Conservation (phyloP, 1,140 invertebrate species). For the Drosophila oshimai region DNA sequence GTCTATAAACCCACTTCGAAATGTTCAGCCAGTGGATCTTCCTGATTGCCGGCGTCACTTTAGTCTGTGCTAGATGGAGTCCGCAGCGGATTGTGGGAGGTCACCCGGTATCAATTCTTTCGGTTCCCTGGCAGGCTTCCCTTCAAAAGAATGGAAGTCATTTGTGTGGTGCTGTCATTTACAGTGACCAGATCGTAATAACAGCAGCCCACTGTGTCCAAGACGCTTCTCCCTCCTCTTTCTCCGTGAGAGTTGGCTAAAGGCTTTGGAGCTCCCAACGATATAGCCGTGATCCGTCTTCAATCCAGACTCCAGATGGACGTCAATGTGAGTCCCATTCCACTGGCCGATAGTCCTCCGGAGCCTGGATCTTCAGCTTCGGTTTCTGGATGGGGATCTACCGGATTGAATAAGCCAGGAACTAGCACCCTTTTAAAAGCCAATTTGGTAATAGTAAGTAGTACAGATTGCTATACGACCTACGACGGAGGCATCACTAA, state of each 20-base stretch:
- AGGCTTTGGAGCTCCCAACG: not conserved
- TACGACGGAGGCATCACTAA: not conserved
- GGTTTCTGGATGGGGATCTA: not conserved
- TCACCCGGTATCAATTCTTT: not conserved
- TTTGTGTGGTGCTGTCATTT: slow-evolving; percentile 1
- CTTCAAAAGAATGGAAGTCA: not conserved
- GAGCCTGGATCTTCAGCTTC: slow-evolving; percentile 21
- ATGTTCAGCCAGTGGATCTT: not conserved
- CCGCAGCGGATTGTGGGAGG: slow-evolving; percentile 2
- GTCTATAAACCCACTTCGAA: not conserved
- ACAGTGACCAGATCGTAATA: not conserved
- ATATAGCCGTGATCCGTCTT: slow-evolving; percentile 49
- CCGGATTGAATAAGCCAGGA: rapidly evolving
- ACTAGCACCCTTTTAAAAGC: not conserved
- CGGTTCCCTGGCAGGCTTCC: slow-evolving; percentile 6
- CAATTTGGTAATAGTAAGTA: not conserved
- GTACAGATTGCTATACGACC: not conserved
- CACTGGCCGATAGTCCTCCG: slow-evolving; percentile 5
- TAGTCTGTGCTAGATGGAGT: not conserved
- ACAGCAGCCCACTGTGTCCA: slow-evolving; percentile 11
- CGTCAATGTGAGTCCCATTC: not conserved
- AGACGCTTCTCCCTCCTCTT: rapidly evolving
- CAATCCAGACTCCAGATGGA: not conserved
- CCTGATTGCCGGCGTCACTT: not conserved
- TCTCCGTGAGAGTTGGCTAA: slow-evolving; percentile 1